Conservation (phyloP, 1,140 invertebrate genomes). For the Physella acuta region DNA sequence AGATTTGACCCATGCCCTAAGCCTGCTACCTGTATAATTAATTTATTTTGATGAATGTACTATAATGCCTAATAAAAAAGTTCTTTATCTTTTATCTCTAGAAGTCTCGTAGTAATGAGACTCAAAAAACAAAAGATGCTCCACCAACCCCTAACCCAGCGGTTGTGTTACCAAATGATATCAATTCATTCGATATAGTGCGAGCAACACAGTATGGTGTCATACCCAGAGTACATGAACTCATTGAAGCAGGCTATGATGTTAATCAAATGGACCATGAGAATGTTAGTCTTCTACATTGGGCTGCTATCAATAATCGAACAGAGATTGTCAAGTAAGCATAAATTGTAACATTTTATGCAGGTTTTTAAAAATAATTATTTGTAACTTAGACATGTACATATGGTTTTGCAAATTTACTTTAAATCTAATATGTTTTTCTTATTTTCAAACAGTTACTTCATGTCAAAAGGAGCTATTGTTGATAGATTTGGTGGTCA, state of each 20-base stretch:
- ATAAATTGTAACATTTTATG: neutral
- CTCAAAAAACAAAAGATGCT: too few species aligned
- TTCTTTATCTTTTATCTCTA: too few species aligned
- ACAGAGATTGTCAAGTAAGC: slow-evolving; percentile 77
- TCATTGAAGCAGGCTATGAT: slow-evolving; percentile 78
- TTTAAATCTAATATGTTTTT: neutral
- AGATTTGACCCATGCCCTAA: too few species aligned
- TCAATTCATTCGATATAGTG: slow-evolving; percentile 84
- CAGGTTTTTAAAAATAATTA: neutral
- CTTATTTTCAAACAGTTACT: slow-evolving; percentile 64
- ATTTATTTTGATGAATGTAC: too few species aligned
- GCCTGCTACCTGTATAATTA: too few species aligned
- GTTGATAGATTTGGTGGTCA: slow-evolving; percentile 95
- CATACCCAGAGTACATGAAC: slow-evolving; percentile 77
- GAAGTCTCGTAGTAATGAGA: too few species aligned
- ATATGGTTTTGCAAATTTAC: too few species aligned
- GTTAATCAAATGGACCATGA: slow-evolving; percentile 61
- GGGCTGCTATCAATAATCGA: slow-evolving; percentile 97
- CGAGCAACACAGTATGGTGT: slow-evolving; percentile 92
- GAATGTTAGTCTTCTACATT: slow-evolving; percentile 83
- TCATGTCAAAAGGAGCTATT: slow-evolving; percentile 81
- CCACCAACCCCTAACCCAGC: slow-evolving; percentile 20
- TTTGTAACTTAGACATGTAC: too few species aligned
- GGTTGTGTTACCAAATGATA: slow-evolving; percentile 65
- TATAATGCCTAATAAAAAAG: too few species aligned